Base-by-base conservation (phyloP, 2,888 invertebrate species). In the Ditula angustiorana region DNA sequence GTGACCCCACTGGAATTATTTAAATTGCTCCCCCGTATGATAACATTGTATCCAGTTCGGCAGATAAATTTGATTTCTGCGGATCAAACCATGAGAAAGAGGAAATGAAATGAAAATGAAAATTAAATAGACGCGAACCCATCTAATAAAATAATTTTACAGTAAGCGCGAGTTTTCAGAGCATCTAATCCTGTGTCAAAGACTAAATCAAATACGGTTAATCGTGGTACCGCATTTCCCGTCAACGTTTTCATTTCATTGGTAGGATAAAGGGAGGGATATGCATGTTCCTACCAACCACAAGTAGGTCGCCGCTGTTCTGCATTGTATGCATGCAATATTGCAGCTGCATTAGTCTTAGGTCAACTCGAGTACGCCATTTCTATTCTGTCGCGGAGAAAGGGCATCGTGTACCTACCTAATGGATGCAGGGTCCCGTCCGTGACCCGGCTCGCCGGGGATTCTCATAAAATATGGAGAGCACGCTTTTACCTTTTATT, bases 361-460 rank as follows among this genome's bases (percentile, higher is more conserved):
- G 58, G 46, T 37, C 52, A 46, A 19, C 35, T n/a, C 35, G 24
- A 16, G 33, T 35, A 13, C 8, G 33, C 53, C 35, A 23, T 37
- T 63, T 63, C 57, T 46, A 57, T 52, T 57, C 60, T 52, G 50
- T 35, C 30, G 16, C 21, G 33, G 63, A 63, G 57, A 63, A 62
- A 62, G 49, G 63, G 52, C 30, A 63, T 58, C 58, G 52, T 16
- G 41, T 41, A n/a, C n/a, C n/a, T n/a, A n/a, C n/a, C n/a, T 56
- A 53, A 41, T 33, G 37, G 41, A 33, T 61, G 52, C 41, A 37
- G 35, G 21, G 52, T 37, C 58, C 50, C 52, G 52, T n/a, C 58
- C 52, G 52, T 58, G 64, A 64, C 64, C 64, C 33, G 26, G 3
- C 37, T 21, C n/a, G 49, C n/a, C 2, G 53, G 16, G 10, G 44